Conservation (phyloP, 2,797 vertebrate species). For the Anguilla megastoma region DNA sequence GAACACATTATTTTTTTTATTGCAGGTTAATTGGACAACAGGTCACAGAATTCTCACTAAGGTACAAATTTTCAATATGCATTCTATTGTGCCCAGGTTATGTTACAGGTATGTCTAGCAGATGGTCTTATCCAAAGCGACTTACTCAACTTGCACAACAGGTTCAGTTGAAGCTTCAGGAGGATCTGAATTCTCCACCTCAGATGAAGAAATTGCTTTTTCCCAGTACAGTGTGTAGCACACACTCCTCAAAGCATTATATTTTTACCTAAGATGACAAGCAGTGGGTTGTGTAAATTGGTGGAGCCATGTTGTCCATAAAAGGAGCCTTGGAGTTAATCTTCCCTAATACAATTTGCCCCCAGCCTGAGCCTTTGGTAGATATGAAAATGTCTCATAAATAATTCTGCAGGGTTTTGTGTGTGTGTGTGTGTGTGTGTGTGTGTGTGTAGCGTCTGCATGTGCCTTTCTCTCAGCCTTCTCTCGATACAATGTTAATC, state of each 20-base stretch:
- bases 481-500: conserved; percentile 48
- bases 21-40: background rate
- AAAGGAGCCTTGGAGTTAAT: conserved; percentile 54
- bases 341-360: conserved; percentile 50
- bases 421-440: background rate
- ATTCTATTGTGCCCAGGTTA: too few relatives aligned
- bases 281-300: conserved; percentile 47
- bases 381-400: conserved; percentile 66
- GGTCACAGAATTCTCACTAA: background rate
- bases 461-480: conserved; percentile 17
- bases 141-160: too few relatives aligned
- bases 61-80: background rate
- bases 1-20: background rate
- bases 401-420: conserved; percentile 53
- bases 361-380: conserved; percentile 51
- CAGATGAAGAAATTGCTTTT: conserved; percentile 22
- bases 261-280: conserved; percentile 47
- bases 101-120: too few relatives aligned
- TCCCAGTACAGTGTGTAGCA: background rate
- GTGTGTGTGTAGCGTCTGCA: background rate
- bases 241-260: conserved; percentile 30
- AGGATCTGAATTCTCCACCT: background rate
- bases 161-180: background rate
- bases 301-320: conserved; percentile 38
- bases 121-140: too few relatives aligned